Base-by-base conservation (phyloP, 2,888 invertebrate species). In the Strigamia transsilvanica region DNA sequence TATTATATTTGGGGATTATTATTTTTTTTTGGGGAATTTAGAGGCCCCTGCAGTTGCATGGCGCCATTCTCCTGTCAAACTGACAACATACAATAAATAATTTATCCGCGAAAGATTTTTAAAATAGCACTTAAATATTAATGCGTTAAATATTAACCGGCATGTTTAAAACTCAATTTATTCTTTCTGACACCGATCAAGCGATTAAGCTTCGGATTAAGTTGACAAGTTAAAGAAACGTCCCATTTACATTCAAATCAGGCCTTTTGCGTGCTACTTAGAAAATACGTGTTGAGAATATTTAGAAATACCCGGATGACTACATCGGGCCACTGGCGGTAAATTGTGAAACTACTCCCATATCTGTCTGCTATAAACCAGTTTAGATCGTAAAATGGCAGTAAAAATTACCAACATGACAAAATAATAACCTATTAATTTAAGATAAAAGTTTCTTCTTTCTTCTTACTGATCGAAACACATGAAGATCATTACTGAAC, bases 321-420 rank as follows among this genome's bases (percentile, higher is more conserved):
- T 32, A 73, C 73, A 73, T 73, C 32, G 27, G 13, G 15, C 73
- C 32, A 27, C 27, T 73, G 73, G 73, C 13, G 73, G 73, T 73
- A 73, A 73, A 73, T 73, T 73, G 73, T 73, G 73, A 73, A 73
- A 73, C 73, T 73, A 32, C 32, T 73, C 27, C 32, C 73, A 73
- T 73, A 27, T 15, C 27, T 32, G 32, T 27, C 73, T 32, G 73
- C 73, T 73, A 32, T 73, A 73, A 73, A 73, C 73, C 73, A 32
- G 73, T 73, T 73, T 32, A 6, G 1, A 15, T 27, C 73, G 32
- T 73, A 73, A 73, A 73, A 73, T 27, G 7, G 73, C n/a, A 27
- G 73, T 73, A 73, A 73, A 73, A 73, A 73, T 73, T 73, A 73
- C 73, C 73, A n/a, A 73, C 73, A 73, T 15, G 27, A 73, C 73